Conservation (phyloP, 2,113 vertebrate species). For the Electrona antarctica region DNA sequence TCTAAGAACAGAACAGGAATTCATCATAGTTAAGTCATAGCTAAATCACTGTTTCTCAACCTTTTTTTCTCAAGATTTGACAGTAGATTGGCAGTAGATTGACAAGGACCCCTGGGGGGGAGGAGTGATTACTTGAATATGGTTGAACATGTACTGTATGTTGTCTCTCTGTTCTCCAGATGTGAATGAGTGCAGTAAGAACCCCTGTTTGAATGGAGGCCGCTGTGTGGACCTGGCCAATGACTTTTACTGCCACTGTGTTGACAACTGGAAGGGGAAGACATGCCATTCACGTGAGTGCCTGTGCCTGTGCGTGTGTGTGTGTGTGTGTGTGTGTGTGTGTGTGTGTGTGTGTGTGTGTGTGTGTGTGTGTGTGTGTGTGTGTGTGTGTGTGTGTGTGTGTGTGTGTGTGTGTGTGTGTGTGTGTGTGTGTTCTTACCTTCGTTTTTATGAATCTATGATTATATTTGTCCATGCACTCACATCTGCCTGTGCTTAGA, state of each 20-base stretch:
- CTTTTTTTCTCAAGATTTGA: too few relatives aligned
- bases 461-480: too few relatives aligned
- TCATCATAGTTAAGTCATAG: too few relatives aligned
- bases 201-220: slow-evolving; percentile 90
- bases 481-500: too few relatives aligned
- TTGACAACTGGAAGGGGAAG: slow-evolving; percentile 94
- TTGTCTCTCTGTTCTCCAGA: slow-evolving; percentile 71
- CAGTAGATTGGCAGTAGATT: too few relatives aligned
- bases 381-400: not conserved
- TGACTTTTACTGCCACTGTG: slow-evolving; percentile 92
- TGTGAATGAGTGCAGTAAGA: slow-evolving; percentile 89
- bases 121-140: too few relatives aligned
- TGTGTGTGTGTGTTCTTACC: not conserved
- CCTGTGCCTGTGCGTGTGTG: slow-evolving; percentile 1
- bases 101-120: too few relatives aligned
- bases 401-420: not conserved
- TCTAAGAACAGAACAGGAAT: too few relatives aligned
- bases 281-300: slow-evolving; percentile 92
- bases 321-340: slow-evolving; percentile 37
- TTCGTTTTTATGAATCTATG: too few relatives aligned
- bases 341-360: slow-evolving; percentile 37
- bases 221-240: slow-evolving; percentile 88
- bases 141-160: too few relatives aligned
- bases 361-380: slow-evolving; percentile 29
- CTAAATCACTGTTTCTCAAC: too few relatives aligned